Evolutionary conservation across 2,113 vertebrate species (phyloP).

Genomic region (Laticauda laticaudata): DNA sequence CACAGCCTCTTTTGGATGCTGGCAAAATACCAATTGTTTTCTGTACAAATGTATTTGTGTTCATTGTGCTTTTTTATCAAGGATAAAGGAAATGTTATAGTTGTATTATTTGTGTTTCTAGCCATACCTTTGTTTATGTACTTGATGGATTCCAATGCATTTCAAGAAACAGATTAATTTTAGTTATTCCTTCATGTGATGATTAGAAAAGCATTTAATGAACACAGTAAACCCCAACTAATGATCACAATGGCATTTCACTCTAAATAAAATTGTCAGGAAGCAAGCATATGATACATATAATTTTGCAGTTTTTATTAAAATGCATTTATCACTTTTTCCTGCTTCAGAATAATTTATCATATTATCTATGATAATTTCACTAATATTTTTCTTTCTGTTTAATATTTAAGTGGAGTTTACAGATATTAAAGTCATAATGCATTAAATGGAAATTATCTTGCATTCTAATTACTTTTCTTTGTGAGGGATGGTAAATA

Average conservation of each 20-base stretch:
- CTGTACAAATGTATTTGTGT: neutral
- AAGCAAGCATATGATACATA: conserved; percentile 75
- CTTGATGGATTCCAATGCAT: conserved; percentile 58
- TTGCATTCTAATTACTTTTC: conserved; percentile 69
- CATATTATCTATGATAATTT: conserved; percentile 77
- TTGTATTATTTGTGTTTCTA: conserved; percentile 10
- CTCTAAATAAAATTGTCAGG: conserved; percentile 93
- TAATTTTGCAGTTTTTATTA: conserved; percentile 83
- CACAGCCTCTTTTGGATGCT: neutral
- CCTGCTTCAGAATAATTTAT: conserved; percentile 68
- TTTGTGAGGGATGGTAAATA: conserved; percentile 45
- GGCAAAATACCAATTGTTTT: neutral
- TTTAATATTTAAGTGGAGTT: conserved; percentile 77
- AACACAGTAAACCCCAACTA: conserved; percentile 78
- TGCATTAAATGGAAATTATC: conserved; percentile 70
- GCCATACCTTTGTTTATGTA: conserved; percentile 60
- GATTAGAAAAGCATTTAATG: conserved; percentile 80
- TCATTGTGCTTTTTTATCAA: neutral
- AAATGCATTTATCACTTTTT: conserved; percentile 75
- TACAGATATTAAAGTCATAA: conserved; percentile 76
- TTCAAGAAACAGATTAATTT: conserved; percentile 74
- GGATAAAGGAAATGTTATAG: conserved; percentile 5
- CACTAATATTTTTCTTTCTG: conserved; percentile 73
- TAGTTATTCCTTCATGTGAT: conserved; percentile 67
- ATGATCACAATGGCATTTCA: conserved; percentile 78